phyloP scores from a whole-genome alignment of 2,797 vertebrate genomes.

The Notolepis coatsorum region DNA sequence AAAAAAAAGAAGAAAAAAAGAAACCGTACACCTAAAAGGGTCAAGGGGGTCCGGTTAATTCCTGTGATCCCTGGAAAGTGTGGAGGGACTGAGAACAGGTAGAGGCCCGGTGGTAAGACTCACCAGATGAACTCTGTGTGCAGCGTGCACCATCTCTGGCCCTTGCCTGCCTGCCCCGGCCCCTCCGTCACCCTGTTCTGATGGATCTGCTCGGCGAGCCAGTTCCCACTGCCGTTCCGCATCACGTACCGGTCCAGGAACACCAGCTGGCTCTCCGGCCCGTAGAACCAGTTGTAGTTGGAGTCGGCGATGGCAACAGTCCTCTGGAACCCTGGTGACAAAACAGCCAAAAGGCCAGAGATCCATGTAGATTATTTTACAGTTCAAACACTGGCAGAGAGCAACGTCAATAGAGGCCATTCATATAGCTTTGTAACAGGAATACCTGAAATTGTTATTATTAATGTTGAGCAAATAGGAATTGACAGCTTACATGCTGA shows the following conservation, averaged over 20 bases:
- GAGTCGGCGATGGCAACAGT: constrained; percentile 97
- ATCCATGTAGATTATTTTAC: constrained; percentile 6
- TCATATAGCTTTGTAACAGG: background rate
- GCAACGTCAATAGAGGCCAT: constrained; percentile 6
- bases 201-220: constrained; percentile 93
- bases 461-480: constrained; percentile 4
- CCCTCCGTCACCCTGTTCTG: constrained; percentile 91
- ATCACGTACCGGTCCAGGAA: constrained; percentile 96
- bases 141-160: constrained; percentile 97
- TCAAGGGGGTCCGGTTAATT: too few relatives aligned
- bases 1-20: too few relatives aligned
- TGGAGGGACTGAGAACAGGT: too few relatives aligned
- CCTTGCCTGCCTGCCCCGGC: constrained; percentile 92
- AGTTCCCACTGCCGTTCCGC: constrained; percentile 98
- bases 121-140: constrained; percentile 99
- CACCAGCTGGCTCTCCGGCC: constrained; percentile 97
- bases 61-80: too few relatives aligned
- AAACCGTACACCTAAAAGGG: too few relatives aligned
- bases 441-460: background rate
- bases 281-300: constrained; percentile 99
- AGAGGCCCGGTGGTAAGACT: constrained; percentile 37
- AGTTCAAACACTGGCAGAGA: constrained; percentile 13
- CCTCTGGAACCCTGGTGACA: constrained; percentile 92
- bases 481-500: constrained; percentile 3
- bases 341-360: too few relatives aligned